These are phyloP conservation scores for Enteromius anoplus DNA, from an alignment of 2,797 vertebrate species.

Conservation along the genomic window DNA sequence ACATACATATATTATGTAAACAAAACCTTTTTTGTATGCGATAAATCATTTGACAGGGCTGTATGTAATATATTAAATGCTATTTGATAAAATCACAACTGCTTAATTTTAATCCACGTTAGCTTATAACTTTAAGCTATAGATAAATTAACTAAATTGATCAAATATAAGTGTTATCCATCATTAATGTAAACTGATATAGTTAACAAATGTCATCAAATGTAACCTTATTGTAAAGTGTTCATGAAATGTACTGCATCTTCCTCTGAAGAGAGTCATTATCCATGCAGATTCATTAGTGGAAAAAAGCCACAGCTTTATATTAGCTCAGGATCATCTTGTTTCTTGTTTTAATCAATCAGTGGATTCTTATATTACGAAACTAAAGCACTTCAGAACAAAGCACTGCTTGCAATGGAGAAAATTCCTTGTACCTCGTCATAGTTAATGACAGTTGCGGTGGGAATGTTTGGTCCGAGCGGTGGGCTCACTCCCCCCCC, in stretches of 20 bases:
- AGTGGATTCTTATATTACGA: background rate
- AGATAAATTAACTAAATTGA: background rate
- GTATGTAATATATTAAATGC: background rate
- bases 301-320: background rate
- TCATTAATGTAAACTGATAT: background rate
- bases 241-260: background rate
- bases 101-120: background rate
- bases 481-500: conserved; percentile 79
- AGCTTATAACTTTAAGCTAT: background rate
- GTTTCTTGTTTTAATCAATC: background rate
- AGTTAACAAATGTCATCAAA: background rate
- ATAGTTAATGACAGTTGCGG: conserved; percentile 80
- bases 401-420: conserved; percentile 66
- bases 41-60: too few species aligned
- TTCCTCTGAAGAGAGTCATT: conserved; percentile 1
- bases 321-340: background rate
- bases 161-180: background rate
- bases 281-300: conserved; percentile 14
- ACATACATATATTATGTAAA: too few species aligned
- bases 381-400: conserved; percentile 57
- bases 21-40: too few species aligned
- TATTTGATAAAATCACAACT: background rate
- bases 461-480: conserved; percentile 78
- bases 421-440: conserved; percentile 76
- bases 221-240: background rate